Evolutionary conservation across 2,888 invertebrate genomes (phyloP), one percentile per base, ranked within the genome.

Genomic region (Odiellus spinosus): DNA sequence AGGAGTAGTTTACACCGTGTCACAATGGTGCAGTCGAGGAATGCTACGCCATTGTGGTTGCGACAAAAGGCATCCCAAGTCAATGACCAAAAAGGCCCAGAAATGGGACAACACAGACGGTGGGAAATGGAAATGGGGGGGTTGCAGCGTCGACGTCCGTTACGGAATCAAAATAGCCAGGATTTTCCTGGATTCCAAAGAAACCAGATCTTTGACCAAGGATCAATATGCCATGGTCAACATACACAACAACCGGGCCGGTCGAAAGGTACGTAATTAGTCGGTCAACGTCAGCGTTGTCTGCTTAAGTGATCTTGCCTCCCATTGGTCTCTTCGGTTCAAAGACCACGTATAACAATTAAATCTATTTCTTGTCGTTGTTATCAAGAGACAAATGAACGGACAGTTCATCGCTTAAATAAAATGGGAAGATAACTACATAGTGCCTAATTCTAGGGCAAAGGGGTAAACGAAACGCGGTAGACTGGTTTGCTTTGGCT

Each of bases 171-270:
- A 83, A 82, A 95, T 95, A 65, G 82, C 91, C 2, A 82, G 84
- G 66, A 82, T 82, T 58, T 96, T 96, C 65, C 83, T 95, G 51
- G 95, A 98, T 67, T 78, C 88, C 46, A 74, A 87, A 45, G 95
- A 93, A 67, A 26, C 26, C 5, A 26, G 26, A 8, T 6, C 26
- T 8, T 81, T 95, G 49, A 85, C 95, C 65, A 64, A 67, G 50
- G 73, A 73, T 58, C 82, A 81, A 12, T 71, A 91, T 46, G 83
- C 87, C 49, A 73, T 95, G 54, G 95, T 96, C 88, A 95, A 96
- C 59, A 71, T 95, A 45, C 93, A 95, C 66, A 96, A 96, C 71
- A 98, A 96, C 67, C 93, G 96, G 66, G 96, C 93, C 32, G 96
- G 96, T 8, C 72, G 96, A 63, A 74, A 88, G 77, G 93, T 95